Base-by-base conservation (phyloP, 2,113 vertebrate genomes). In the Anhinga rufa region DNA sequence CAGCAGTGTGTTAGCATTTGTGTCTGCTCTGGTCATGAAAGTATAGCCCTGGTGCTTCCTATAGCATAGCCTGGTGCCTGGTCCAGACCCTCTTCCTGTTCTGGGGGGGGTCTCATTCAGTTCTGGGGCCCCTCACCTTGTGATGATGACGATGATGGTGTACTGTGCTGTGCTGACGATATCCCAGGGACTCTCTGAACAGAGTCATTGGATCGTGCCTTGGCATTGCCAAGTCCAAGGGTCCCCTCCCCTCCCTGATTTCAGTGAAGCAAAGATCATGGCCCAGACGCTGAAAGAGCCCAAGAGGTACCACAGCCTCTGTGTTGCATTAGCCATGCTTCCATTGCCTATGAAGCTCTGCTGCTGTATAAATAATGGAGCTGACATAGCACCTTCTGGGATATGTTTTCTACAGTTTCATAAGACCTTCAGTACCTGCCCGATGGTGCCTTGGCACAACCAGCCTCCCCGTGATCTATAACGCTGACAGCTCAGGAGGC, bases 341-440 rank as follows among this genome's bases (percentile, higher is more conserved):
- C 79, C 76, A 75, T 1, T 64, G 86, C 93, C 88, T 54, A 40
- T 1, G 0, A 91, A 91, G 77, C 29, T 92, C 83, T 95, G 95
- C 91, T 46, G 25, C 83, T 92, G 80, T 62, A 46, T 71, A 75
- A 96, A 91, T 81, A 89, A 83, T 8, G 64, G 68, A 83, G 88
- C 93, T 95, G 93, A 96, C 88, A 92, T 79, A 93, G 88, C 90
- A 88, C 55, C 95, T 94, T 90, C 88, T 79, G 90, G 90, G 90
- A 92, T 90, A 12, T 18, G 58, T 93, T 97, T 86, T 76, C 92
- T 48, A 44, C 55, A 81, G 86, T 88, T 96, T 86, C 82, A 55
- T 55, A 78, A 93, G 90, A 84, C 88, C 85, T 81, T 75, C 4
- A 4, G 79, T 86, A 84, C 61, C 76, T 44, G 55, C n/a, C 48